Conservation (phyloP, 1,140 invertebrate species). For the Colletes gigas region DNA sequence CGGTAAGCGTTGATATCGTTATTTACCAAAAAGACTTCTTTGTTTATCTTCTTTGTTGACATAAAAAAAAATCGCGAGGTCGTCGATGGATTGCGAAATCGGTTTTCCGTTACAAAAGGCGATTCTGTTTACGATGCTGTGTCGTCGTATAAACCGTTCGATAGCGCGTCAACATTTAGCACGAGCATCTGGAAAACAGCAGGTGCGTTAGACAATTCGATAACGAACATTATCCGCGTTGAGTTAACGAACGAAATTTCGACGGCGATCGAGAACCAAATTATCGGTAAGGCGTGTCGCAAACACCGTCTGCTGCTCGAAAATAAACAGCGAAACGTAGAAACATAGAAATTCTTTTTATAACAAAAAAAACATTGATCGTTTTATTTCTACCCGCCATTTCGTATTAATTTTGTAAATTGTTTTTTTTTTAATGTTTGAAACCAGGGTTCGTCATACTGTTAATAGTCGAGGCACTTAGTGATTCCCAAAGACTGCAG, state of each 20-base stretch:
- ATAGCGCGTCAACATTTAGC: background rate
- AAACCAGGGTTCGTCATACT: no score
- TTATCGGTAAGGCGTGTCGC: background rate
- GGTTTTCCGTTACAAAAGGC: background rate
- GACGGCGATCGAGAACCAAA: background rate
- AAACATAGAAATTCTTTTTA: conserved; percentile 1
- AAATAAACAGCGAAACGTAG: background rate
- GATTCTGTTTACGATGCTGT: background rate
- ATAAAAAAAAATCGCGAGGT: no score
- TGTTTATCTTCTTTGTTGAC: no score
- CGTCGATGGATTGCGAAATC: background rate
- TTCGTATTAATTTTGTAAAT: no score
- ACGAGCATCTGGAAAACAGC: conserved; percentile 26
- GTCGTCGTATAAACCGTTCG: background rate
- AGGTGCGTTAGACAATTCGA: conserved; percentile 49
- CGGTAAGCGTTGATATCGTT: no score
- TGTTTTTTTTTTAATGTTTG: no score
- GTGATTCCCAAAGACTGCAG: no score
- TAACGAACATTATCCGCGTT: conserved; percentile 9
- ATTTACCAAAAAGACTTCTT: no score
- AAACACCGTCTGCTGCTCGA: background rate
- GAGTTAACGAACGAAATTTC: conserved; percentile 25
- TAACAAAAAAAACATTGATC: no score
- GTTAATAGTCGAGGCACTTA: no score
- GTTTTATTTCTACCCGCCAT: no score